Evolutionary conservation across 2,888 invertebrate species (phyloP).

Genomic region (Cremastinae sp.): DNA sequence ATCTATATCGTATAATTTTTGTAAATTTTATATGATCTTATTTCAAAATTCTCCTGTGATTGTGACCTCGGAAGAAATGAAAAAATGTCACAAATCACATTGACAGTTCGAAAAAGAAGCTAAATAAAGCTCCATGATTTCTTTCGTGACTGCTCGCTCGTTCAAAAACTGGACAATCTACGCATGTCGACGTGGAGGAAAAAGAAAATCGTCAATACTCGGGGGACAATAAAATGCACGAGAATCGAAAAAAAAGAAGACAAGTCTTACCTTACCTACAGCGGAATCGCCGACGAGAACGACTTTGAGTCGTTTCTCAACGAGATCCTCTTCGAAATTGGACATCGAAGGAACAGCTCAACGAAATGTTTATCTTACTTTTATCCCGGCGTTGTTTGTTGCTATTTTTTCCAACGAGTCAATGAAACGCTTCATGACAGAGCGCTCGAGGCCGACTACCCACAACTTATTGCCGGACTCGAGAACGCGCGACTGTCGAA

Average conservation of each 20-base stretch:
- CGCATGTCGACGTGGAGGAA: background rate
- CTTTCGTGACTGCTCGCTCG: background rate
- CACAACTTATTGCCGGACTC: constrained; percentile 50
- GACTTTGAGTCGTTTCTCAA: constrained; percentile 87
- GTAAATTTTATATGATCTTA: background rate
- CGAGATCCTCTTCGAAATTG: constrained; percentile 85
- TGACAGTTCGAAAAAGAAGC: no score
- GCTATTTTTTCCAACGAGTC: background rate
- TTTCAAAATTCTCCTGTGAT: no score
- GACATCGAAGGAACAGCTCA: constrained; percentile 82
- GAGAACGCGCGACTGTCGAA: constrained; percentile 42
- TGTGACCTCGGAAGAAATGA: no score
- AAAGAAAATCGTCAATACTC: background rate
- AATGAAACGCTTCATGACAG: constrained; percentile 29
- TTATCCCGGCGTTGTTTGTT: background rate
- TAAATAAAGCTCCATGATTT: no score
- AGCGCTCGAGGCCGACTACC: constrained; percentile 50
- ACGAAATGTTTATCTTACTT: background rate
- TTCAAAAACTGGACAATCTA: background rate
- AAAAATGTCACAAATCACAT: constrained; percentile 3
- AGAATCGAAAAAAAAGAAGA: constrained; percentile 26
- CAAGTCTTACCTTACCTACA: constrained; percentile 89
- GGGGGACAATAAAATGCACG: background rate
- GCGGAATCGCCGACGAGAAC: constrained; percentile 90
- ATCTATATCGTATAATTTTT: no score